Evolutionary conservation across 2,888 invertebrate genomes (phyloP).

Genomic region (Sacculina carcini): DNA sequence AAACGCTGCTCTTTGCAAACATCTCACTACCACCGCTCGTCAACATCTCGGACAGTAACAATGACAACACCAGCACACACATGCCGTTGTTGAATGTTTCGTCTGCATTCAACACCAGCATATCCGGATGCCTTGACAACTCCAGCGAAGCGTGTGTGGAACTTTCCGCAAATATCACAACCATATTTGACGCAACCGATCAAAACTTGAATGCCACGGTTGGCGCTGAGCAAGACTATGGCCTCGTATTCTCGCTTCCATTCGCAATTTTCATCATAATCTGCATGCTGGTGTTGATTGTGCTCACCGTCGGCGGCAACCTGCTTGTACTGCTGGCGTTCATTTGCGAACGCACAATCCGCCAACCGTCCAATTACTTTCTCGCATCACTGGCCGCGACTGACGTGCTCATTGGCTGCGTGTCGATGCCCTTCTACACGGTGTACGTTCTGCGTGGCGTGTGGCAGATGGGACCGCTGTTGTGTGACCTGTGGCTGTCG

Average conservation of each 20-base stretch:
- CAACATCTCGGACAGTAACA: too few relatives aligned
- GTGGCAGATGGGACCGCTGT: conserved; percentile 84
- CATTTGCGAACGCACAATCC: conserved; percentile 26
- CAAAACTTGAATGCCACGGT: too few relatives aligned
- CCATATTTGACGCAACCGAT: too few relatives aligned
- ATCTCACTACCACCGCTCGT: too few relatives aligned
- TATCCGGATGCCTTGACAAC: too few relatives aligned
- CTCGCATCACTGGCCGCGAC: conserved; percentile 93
- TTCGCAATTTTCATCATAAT: conserved; percentile 66
- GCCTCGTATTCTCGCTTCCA: conserved; percentile 46
- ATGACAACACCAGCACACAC: too few relatives aligned
- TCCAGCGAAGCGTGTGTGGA: too few relatives aligned
- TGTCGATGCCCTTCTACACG: conserved; percentile 96
- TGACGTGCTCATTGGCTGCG: conserved; percentile 85
- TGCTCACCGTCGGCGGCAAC: conserved; percentile 82
- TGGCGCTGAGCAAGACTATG: conserved; percentile 35
- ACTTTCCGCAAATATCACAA: too few relatives aligned
- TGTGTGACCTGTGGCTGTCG: conserved; percentile 94
- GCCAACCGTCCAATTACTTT: conserved; percentile 98
- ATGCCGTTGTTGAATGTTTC: too few relatives aligned
- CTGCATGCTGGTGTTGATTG: conserved; percentile 57
- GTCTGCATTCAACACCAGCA: too few relatives aligned
- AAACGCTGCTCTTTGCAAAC: too few relatives aligned
- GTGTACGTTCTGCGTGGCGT: conserved; percentile 86
- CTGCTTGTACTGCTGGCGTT: conserved; percentile 82